phyloP scores from a whole-genome alignment of 2,888 invertebrate genomes.

The Papilio gigon region DNA sequence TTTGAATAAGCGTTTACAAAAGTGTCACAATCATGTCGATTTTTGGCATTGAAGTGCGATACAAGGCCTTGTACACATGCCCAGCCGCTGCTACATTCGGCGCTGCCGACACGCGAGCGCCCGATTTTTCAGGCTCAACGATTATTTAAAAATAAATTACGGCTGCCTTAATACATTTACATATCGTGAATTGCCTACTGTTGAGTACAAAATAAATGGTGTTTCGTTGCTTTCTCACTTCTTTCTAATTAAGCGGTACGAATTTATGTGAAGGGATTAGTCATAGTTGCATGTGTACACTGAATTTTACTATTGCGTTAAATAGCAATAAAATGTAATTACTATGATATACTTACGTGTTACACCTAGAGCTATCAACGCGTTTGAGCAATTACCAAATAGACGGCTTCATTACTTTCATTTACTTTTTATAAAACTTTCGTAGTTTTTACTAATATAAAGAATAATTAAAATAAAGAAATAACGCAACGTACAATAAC shows the following conservation, averaged over 20 bases:
- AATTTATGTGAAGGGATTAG: conserved; percentile 47
- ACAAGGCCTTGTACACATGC: conserved; percentile 24
- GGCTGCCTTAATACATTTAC: conserved; percentile 69
- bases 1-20: too few species aligned
- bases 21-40: background rate
- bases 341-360: background rate
- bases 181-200: conserved; percentile 68
- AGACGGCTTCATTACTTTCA: background rate
- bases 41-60: conserved; percentile 34
- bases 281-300: conserved; percentile 41
- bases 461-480: background rate
- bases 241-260: conserved; percentile 63
- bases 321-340: conserved; percentile 30
- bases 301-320: conserved; percentile 17
- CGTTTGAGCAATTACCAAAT: background rate
- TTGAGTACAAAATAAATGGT: conserved; percentile 75
- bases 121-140: conserved; percentile 69
- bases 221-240: conserved; percentile 76
- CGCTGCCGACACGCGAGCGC: conserved; percentile 66
- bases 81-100: conserved; percentile 38
- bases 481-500: too few species aligned
- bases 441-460: too few species aligned
- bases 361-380: background rate
- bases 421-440: background rate
- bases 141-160: conserved; percentile 78